Evolutionary conservation across 2,113 vertebrate species (phyloP), one percentile per base, ranked within the genome.

Genomic region (Lophius piscatorius): DNA sequence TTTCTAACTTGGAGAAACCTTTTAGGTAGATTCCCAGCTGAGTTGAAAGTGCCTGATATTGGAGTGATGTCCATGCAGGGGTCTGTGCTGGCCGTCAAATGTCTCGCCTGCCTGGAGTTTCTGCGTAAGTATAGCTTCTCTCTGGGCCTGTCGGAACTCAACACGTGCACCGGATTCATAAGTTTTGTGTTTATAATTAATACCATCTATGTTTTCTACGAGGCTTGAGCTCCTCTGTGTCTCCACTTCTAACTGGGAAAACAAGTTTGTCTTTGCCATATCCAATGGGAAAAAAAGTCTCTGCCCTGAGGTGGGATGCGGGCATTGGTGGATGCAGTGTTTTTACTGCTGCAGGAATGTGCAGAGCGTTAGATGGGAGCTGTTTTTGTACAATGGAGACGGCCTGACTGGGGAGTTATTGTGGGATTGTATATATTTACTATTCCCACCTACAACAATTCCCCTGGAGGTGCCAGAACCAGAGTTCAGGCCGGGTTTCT

Each of bases 61-160:
- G 34, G 70, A 56, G 50, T 63, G 21, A 82, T 88, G 82, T 66
- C 74, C 71, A 69, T 63, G 48, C 76, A 63, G 57, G 49, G 74
- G 5, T 87, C 64, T 2, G 57, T 80, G 36, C 65, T 82, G 2
- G 70, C 77, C 0, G 60, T 84, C 62, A 88, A 85, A 31, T 85
- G 55, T 10, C 78, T 87, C 5, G 81, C 85, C 49, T 84, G 81
- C 0, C 22, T 86, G 68, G 81, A 86, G 47, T 82, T 84, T 1
- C 76, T 83, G 61, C 1, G 84, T 87, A 35, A 88, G 84, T 80
- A 58, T 6, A 54, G 14, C 47, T n/a, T 22, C 3, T 14, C 4
- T 28, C 3, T 61, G 45, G 40, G 18, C 29, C 10, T 49, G 57
- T 64, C 26, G 9, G 5, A 6, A 5, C 26, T 28, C 9, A 28